These are phyloP conservation scores for Planiliza haematocheilus DNA, from an alignment of 2,113 vertebrate genomes.

Conservation along the genomic window DNA sequence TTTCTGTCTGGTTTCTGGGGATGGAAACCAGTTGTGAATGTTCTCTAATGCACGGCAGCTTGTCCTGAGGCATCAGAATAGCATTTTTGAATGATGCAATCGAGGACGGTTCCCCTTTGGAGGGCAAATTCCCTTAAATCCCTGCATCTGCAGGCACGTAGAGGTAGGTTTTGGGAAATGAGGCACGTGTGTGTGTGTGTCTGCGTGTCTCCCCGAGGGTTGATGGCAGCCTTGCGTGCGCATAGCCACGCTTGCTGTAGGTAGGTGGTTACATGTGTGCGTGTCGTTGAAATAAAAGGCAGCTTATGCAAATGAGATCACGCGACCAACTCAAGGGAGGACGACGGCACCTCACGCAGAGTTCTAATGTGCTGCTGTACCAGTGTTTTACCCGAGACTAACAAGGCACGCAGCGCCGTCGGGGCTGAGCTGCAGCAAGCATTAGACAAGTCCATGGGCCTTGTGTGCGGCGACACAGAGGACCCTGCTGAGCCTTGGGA, in stretches of 20 bases:
- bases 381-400: constrained; percentile 48
- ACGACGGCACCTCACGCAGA: constrained; percentile 40
- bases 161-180: constrained; percentile 62
- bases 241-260: constrained; percentile 43
- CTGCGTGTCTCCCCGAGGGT: constrained; percentile 45
- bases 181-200: constrained; percentile 40
- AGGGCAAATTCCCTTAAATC: constrained; percentile 72
- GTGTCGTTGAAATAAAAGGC: constrained; percentile 64
- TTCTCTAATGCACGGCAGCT: constrained; percentile 60
- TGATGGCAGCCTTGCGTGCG: constrained; percentile 41
- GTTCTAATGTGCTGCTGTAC: constrained; percentile 49
- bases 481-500: constrained; percentile 36
- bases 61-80: constrained; percentile 71
- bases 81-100: constrained; percentile 77
- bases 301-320: constrained; percentile 69
- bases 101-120: constrained; percentile 59
- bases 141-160: constrained; percentile 62
- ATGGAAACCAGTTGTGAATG: constrained; percentile 46
- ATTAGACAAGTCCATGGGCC: constrained; percentile 47
- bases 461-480: constrained; percentile 27
- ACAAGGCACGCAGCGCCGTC: constrained; percentile 29
- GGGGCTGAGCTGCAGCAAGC: constrained; percentile 20
- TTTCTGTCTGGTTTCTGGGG: constrained; percentile 62
- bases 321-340: constrained; percentile 66
- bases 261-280: constrained; percentile 55